Percentiles rank a stretch among this genome's conserved stretches.
These are phyloP conservation scores for Hecatera dysodea DNA, from an alignment of 2,888 invertebrate genomes.

Conservation along the genomic window DNA sequence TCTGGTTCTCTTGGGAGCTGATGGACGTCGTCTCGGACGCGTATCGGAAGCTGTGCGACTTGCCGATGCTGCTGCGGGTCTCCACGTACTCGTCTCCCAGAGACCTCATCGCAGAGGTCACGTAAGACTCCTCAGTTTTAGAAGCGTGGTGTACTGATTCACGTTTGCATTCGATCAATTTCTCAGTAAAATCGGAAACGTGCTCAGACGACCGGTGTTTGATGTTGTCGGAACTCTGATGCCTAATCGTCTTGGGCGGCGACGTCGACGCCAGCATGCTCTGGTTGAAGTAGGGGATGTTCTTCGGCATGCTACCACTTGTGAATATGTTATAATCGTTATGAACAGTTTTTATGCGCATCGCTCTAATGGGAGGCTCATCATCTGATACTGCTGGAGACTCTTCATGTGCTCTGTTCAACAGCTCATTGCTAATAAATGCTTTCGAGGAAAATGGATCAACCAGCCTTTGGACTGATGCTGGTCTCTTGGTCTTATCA, in stretches of 20 bases:
- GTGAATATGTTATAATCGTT: constrained; percentile 81
- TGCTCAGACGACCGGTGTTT: constrained; percentile 85
- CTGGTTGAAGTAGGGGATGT: constrained; percentile 84
- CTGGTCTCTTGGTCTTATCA: constrained; percentile 83
- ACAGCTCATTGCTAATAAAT: constrained; percentile 84
- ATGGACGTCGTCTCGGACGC: constrained; percentile 89
- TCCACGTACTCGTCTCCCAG: constrained; percentile 87
- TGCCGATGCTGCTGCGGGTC: constrained; percentile 91
- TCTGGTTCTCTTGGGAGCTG: constrained; percentile 87
- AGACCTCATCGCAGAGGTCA: constrained; percentile 81
- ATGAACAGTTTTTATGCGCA: constrained; percentile 81
- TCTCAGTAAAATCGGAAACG: constrained; percentile 81
- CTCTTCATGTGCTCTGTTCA: constrained; percentile 78
- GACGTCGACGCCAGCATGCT: constrained; percentile 81
- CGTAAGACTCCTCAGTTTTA: constrained; percentile 83
- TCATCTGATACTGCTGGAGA: constrained; percentile 81
- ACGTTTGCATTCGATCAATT: constrained; percentile 77
- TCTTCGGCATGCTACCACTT: constrained; percentile 87
- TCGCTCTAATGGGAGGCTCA: constrained; percentile 80
- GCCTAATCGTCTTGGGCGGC: constrained; percentile 82
- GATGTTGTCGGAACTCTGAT: constrained; percentile 86
- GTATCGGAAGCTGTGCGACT: constrained; percentile 94
- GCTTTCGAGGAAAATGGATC: constrained; percentile 85
- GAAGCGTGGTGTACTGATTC: constrained; percentile 76
- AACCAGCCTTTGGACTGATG: constrained; percentile 81